Evolutionary conservation across 2,113 vertebrate species (phyloP), one percentile per base, ranked within the genome.

Genomic region (Hymenochirus boettgeri): DNA sequence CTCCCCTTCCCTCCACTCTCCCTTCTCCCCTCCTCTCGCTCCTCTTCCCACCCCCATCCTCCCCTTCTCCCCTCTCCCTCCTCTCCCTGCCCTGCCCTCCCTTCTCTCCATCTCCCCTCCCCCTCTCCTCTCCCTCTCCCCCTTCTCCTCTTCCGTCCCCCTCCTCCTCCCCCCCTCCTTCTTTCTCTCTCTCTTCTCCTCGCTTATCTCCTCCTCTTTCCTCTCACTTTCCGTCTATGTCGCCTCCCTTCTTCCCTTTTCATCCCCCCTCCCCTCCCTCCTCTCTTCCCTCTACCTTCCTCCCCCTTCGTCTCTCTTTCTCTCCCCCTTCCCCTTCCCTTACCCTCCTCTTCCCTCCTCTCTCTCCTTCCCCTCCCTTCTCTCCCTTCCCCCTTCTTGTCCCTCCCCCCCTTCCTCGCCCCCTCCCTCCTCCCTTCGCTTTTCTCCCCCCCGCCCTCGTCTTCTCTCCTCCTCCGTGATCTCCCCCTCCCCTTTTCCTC

Each of bases 141-240:
- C n/a, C 18, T 18, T 18, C 18, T 18, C n/a, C 8, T 8, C 35
- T 8, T 37, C 35, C 8, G 7, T 37, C 35, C 8, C 8, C 8
- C 8, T 37, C 35, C 7, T 8, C 8, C 35, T 8, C 35, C n/a
- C 45, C 45, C n/a, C n/a, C n/a, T 47, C 18, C n/a, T 18, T 47
- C 18, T 18, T 47, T 18, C n/a, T 47, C n/a, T 47, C n/a, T n/a
- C n/a, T n/a, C n/a, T n/a, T n/a, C n/a, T n/a, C n/a, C n/a, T n/a
- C n/a, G n/a, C n/a, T n/a, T n/a, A n/a, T n/a, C n/a, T n/a, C n/a
- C n/a, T n/a, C n/a, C n/a, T n/a, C n/a, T n/a, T n/a, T n/a, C n/a
- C 45, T 47, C 45, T 47, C 45, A 47, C 45, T 47, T 51, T 51
- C 15, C 24, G 9, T 51, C 48, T 51, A 21, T 22, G 2, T 51